phyloP scores from a whole-genome alignment of 64 coral and sea anemone genomes.

The Montipora foliosa region DNA sequence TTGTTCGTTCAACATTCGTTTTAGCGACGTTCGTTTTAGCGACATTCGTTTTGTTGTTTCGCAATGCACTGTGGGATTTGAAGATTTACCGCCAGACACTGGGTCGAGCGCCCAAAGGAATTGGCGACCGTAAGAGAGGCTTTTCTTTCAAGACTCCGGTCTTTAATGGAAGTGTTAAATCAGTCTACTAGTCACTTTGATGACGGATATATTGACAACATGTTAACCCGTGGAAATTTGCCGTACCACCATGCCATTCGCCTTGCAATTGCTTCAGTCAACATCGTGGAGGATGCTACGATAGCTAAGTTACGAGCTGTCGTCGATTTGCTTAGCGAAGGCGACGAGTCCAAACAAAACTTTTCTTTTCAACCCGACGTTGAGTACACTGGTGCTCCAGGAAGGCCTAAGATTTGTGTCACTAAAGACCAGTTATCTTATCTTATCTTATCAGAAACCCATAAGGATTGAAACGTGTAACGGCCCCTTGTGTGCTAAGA shows the following conservation, averaged over 20 bases:
- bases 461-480: too few species aligned
- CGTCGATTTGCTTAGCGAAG: conserved; percentile 31
- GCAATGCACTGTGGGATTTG: background rate
- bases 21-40: background rate
- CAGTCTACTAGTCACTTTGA: conserved; percentile 34
- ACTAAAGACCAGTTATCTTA: background rate
- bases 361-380: background rate
- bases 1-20: background rate
- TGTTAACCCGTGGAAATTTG: conserved; percentile 62
- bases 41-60: background rate
- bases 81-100: background rate
- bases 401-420: conserved; percentile 3
- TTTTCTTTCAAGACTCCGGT: conserved; percentile 52
- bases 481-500: too few species aligned
- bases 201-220: conserved; percentile 39
- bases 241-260: conserved; percentile 40
- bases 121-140: conserved; percentile 15
- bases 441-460: too few species aligned
- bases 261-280: conserved; percentile 5
- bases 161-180: conserved; percentile 33
- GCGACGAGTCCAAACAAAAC: conserved; percentile 3
- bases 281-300: conserved; percentile 30
- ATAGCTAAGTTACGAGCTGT: conserved; percentile 49
- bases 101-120: background rate
- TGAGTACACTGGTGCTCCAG: background rate